Percentiles rank a stretch among this genome's conserved stretches.
phyloP scores from a whole-genome alignment of 2,888 invertebrate species.

The Timema cristinae region DNA sequence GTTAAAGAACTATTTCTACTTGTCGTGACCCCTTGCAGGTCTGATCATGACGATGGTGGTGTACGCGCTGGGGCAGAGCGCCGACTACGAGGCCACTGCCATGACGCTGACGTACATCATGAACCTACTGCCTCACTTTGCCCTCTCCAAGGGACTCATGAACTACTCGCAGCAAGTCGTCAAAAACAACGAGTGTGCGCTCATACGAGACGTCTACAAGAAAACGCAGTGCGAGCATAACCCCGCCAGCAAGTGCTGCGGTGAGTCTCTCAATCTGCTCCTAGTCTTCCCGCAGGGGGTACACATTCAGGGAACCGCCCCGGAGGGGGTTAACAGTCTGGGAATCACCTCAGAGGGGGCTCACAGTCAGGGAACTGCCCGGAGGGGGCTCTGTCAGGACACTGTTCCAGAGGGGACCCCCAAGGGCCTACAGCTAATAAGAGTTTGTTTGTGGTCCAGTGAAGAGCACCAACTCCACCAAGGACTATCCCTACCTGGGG shows the following conservation, averaged over 20 bases:
- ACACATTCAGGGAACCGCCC: too few species aligned
- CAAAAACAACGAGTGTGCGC: constrained; percentile 29
- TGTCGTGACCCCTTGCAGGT: constrained; percentile 24
- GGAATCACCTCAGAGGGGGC: too few species aligned
- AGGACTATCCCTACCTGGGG: constrained; percentile 27
- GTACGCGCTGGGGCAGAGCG: constrained; percentile 24
- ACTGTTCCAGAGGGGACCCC: too few species aligned
- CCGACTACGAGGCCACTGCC: constrained; percentile 21
- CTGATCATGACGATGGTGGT: constrained; percentile 27
- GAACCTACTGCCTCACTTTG: constrained; percentile 30
- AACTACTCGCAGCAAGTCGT: constrained; percentile 26
- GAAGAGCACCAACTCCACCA: background rate
- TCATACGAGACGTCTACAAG: constrained; percentile 23
- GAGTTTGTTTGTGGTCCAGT: too few species aligned
- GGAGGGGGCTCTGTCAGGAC: too few species aligned
- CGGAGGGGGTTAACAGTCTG: too few species aligned
- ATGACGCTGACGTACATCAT: constrained; percentile 22
- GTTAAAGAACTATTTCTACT: background rate
- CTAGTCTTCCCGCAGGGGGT: too few species aligned
- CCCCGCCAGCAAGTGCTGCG: constrained; percentile 22
- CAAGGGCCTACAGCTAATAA: too few species aligned
- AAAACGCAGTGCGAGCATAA: constrained; percentile 25
- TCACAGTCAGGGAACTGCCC: too few species aligned
- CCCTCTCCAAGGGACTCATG: constrained; percentile 26
- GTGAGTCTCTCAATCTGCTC: constrained; percentile 14